A percentile compares a stretch with the other conserved stretches of the same genome.
Conservation (phyloP, 2,797 vertebrate genomes). For the Pempheris klunzingeri region DNA sequence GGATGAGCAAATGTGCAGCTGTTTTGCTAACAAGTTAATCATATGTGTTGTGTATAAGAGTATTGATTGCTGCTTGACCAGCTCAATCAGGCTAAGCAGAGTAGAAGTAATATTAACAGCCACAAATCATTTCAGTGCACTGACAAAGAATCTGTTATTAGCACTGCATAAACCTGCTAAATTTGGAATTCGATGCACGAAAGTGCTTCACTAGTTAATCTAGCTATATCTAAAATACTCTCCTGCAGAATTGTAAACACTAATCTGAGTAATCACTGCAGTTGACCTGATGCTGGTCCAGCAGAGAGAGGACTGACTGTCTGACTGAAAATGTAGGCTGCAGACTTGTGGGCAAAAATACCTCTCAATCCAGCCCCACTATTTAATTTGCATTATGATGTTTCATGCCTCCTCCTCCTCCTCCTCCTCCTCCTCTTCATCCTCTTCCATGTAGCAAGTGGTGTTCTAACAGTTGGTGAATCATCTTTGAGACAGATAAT, state of each 20-base stretch:
- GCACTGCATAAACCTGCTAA: neutral
- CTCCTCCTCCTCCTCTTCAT: constrained; percentile 6
- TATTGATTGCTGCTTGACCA: neutral
- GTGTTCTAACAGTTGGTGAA: constrained; percentile 16
- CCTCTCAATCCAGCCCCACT: neutral
- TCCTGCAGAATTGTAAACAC: neutral
- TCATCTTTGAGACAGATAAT: constrained; percentile 40
- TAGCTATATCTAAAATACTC: neutral
- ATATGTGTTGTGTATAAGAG: neutral
- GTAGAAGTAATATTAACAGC: constrained; percentile 12
- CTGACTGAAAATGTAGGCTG: constrained; percentile 2
- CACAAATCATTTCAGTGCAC: neutral
- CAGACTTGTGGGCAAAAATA: neutral
- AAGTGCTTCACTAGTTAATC: neutral
- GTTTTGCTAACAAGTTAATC: neutral
- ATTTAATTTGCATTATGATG: constrained; percentile 30
- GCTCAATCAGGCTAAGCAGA: constrained; percentile 28
- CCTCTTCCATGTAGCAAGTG: constrained; percentile 8
- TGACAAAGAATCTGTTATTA: neutral
- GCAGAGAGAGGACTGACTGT: neutral
- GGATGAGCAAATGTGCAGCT: neutral
- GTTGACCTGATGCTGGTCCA: neutral
- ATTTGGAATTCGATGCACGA: neutral
- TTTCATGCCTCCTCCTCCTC: constrained; percentile 17
- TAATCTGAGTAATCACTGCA: neutral